Conservation (phyloP, 1,140 invertebrate genomes). For the Metopolophium dirhodum region DNA sequence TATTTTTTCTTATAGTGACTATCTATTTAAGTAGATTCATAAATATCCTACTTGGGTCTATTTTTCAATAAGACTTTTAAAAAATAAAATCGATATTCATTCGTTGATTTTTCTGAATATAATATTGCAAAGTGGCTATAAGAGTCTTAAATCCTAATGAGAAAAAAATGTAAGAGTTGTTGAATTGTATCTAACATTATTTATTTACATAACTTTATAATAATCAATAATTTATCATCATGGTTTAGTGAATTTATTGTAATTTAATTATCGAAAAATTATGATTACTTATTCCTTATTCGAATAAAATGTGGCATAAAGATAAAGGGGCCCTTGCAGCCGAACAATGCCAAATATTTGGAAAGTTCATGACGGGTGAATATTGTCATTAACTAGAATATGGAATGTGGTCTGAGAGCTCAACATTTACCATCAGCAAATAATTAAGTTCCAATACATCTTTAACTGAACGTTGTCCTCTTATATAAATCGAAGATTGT, state of each 20-base stretch:
- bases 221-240: neutral
- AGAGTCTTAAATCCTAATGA: neutral
- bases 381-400: conserved; percentile 14
- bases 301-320: neutral
- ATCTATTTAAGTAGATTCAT: neutral
- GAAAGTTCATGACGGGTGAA: neutral
- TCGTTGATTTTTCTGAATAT: neutral
- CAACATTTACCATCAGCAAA: neutral
- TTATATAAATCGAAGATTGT: neutral
- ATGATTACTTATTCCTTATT: neutral
- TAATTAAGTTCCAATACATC: neutral
- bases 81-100: neutral
- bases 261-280: neutral
- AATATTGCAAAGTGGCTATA: neutral
- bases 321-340: neutral
- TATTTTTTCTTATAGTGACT: no score
- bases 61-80: neutral
- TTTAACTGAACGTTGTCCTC: neutral
- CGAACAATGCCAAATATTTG: neutral
- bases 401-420: neutral
- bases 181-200: neutral
- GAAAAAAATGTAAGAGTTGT: neutral
- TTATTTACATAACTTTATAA: neutral
- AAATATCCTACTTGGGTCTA: neutral
- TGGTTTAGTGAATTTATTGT: neutral